phyloP scores from a whole-genome alignment of 2,888 invertebrate species.

The Argyresthia goedartella region DNA sequence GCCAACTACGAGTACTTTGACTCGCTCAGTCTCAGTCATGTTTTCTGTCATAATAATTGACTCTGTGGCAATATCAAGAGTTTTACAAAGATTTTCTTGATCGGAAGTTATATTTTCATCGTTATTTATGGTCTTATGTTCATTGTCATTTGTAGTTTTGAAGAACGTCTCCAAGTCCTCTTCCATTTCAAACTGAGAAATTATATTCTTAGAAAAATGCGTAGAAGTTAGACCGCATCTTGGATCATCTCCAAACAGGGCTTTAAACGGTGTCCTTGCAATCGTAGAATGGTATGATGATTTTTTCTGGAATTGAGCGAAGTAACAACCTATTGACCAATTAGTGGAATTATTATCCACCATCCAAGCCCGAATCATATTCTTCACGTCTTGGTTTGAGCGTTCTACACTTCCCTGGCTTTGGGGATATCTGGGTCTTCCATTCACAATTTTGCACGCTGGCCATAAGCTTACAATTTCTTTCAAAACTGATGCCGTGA shows the following conservation, averaged over 20 bases:
- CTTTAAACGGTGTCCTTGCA: slow-evolving; percentile 15
- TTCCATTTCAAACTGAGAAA: slow-evolving; percentile 8
- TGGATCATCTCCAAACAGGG: background rate
- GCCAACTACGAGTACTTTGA: slow-evolving; percentile 6
- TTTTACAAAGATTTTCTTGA: slow-evolving; percentile 8
- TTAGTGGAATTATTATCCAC: slow-evolving; percentile 20
- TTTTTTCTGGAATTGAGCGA: slow-evolving; percentile 21
- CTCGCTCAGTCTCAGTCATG: slow-evolving; percentile 5
- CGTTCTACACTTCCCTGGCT: slow-evolving; percentile 15
- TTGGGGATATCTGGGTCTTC: slow-evolving; percentile 12
- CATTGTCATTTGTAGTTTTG: slow-evolving; percentile 7
- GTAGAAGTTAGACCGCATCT: slow-evolving; percentile 5
- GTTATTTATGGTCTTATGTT: slow-evolving; percentile 6
- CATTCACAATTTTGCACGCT: slow-evolving; percentile 15
- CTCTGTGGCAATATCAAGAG: slow-evolving; percentile 6
- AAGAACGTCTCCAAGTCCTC: slow-evolving; percentile 9
- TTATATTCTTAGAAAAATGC: slow-evolving; percentile 8
- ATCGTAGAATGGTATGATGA: slow-evolving; percentile 17
- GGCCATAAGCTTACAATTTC: slow-evolving; percentile 16
- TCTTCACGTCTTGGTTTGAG: slow-evolving; percentile 19
- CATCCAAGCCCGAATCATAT: slow-evolving; percentile 23
- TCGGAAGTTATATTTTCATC: slow-evolving; percentile 12
- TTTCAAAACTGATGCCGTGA: slow-evolving; percentile 14
- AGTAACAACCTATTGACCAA: slow-evolving; percentile 21
- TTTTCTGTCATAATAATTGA: slow-evolving; percentile 4